A percentile compares a stretch with the other conserved stretches of the same genome.
These are phyloP conservation scores for Drosophila siamana DNA, from an alignment of 2,888 invertebrate species.

Conservation along the genomic window DNA sequence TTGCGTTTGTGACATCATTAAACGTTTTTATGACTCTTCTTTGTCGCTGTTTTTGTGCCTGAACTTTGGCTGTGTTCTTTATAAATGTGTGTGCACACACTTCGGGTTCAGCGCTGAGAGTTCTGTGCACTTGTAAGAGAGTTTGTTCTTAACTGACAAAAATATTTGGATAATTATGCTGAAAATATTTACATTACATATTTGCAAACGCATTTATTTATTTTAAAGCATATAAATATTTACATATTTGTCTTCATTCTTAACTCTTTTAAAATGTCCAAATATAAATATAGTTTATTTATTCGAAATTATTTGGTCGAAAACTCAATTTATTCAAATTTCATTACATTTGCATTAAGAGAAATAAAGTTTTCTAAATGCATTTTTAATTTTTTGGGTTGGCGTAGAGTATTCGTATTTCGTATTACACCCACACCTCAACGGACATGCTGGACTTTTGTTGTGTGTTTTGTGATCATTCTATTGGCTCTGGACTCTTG, in stretches of 20 bases:
- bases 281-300: too few relatives aligned
- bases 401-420: conserved; percentile 24
- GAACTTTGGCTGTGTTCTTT: conserved; percentile 63
- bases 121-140: conserved; percentile 13
- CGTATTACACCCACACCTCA: not conserved
- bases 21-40: conserved; percentile 78
- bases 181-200: not conserved
- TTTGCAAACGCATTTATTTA: not conserved
- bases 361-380: not conserved
- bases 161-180: not conserved
- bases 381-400: not conserved
- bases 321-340: too few relatives aligned
- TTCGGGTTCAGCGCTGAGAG: not conserved
- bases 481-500: conserved; percentile 35
- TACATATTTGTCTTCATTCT: not conserved
- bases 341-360: too few relatives aligned
- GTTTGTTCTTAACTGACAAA: not conserved
- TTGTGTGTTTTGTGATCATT: conserved; percentile 27
- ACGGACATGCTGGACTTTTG: conserved; percentile 22
- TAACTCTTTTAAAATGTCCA: too few relatives aligned
- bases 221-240: not conserved
- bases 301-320: too few relatives aligned
- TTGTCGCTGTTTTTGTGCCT: conserved; percentile 72
- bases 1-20: conserved; percentile 81
- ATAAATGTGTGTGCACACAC: conserved; percentile 22